Base-by-base conservation (phyloP, 1,140 invertebrate genomes). In the Pachypsylla venusta region DNA sequence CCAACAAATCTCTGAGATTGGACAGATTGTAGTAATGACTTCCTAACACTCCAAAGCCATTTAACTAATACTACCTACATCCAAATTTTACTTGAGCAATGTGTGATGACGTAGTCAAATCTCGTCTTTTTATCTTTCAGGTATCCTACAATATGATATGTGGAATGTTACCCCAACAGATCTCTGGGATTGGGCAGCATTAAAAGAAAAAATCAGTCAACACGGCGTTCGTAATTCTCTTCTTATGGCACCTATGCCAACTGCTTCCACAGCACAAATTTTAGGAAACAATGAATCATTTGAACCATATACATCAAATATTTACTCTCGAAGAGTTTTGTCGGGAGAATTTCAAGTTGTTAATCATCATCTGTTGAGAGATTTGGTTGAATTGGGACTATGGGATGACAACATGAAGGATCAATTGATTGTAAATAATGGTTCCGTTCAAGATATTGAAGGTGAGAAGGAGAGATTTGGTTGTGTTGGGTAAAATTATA, bases 351-450 rank as follows among this genome's bases (percentile, higher is more conserved):
- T 84, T 66, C 79, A 93, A 77, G 82, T 98, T 61, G 93, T 99
- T 0, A 99, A 99, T 74, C 93, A 94, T 65, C 95, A 99, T 76
- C 75, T 99, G 28, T 69, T 99, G 4, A 84, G 85, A 67, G 96
- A 99, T 76, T 73, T 99, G 54, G 94, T 91, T 1, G 88, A 97
- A 62, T 73, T 77, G 42, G 83, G 87, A 57, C 73, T 99, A 7
- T 99, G 96, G 97, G 83, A 87, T 74, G 88, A 95, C 59, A 81
- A 92, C n/a, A 92, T 98, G 84, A 98, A 97, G 70, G 95, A 96
- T 72, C 75, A 87, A 65, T 83, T 99, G 1, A 91, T 99, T 64
- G 83, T 87, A 14, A 80, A 85, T 63, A 85, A 87, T 72, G 96
- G 96, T 26, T 99, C 96, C 0, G 81, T 99, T 65, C 94, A 85